Evolutionary conservation across 2,113 vertebrate species (phyloP).

Genomic region (Notiomystis cincta): DNA sequence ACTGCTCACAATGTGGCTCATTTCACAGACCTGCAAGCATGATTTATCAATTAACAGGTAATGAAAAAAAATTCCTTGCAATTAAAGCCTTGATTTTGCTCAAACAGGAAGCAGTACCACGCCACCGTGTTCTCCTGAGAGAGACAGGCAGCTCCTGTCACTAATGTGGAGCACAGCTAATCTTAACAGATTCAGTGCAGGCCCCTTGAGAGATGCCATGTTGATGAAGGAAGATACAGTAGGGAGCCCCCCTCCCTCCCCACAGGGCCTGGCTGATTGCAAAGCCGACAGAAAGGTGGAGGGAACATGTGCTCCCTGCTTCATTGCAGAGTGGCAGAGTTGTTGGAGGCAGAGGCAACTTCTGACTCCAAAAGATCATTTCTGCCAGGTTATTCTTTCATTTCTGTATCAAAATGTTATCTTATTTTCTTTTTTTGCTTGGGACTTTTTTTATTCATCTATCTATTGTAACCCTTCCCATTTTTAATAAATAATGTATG

Average conservation of each 20-base stretch:
- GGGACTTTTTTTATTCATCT: not conserved
- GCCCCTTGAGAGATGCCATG: slow-evolving; percentile 81
- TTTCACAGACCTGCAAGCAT: slow-evolving; percentile 64
- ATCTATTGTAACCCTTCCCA: not conserved
- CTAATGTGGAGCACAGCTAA: slow-evolving; percentile 86
- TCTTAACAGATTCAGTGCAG: slow-evolving; percentile 79
- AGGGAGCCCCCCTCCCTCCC: slow-evolving; percentile 60
- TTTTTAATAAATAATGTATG: not conserved
- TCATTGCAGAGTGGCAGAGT: slow-evolving; percentile 54
- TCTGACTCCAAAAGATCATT: slow-evolving; percentile 54
- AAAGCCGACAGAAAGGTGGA: slow-evolving; percentile 69
- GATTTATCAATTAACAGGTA: slow-evolving; percentile 99
- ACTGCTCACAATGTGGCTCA: not conserved
- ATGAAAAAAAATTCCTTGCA: slow-evolving; percentile 92
- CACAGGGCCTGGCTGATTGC: slow-evolving; percentile 73
- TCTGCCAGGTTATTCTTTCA: slow-evolving; percentile 58
- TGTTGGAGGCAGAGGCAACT: slow-evolving; percentile 71
- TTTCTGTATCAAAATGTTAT: slow-evolving; percentile 58
- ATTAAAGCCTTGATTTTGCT: slow-evolving; percentile 94
- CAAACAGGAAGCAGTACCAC: slow-evolving; percentile 89
- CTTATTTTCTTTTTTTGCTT: not conserved
- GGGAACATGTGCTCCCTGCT: slow-evolving; percentile 68
- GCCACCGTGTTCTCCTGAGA: slow-evolving; percentile 80
- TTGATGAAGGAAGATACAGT: slow-evolving; percentile 78
- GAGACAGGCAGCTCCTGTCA: slow-evolving; percentile 81